Percentiles rank a stretch among this genome's conserved stretches.
These are phyloP conservation scores for Apodemia mormo DNA, from an alignment of 2,888 invertebrate genomes.

Conservation along the genomic window DNA sequence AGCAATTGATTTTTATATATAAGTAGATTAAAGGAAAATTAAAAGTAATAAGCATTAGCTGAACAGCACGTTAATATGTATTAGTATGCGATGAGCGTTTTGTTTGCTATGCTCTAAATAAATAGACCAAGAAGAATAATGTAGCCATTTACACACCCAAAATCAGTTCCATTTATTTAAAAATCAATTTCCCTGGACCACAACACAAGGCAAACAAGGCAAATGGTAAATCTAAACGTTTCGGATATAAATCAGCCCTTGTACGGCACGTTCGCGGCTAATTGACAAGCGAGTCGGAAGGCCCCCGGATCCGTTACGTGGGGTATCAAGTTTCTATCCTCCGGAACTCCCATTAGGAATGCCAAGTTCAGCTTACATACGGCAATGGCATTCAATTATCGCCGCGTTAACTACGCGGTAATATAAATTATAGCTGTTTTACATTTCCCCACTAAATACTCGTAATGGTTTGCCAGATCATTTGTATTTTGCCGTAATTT, in stretches of 20 bases:
- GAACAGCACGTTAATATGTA: too few species aligned
- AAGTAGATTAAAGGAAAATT: too few species aligned
- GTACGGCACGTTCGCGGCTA: slow-evolving; percentile 29
- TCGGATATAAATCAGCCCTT: slow-evolving; percentile 35
- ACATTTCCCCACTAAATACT: not conserved
- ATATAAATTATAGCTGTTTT: slow-evolving; percentile 6
- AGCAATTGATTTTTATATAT: too few species aligned
- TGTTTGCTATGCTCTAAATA: too few species aligned
- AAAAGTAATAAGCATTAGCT: too few species aligned
- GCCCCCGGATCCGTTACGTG: slow-evolving; percentile 36
- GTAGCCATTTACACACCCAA: too few species aligned
- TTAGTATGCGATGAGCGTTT: too few species aligned
- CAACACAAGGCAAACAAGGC: not conserved
- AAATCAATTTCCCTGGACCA: not conserved
- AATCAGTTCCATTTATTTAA: not conserved
- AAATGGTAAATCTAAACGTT: slow-evolving; percentile 22
- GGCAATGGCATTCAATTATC: slow-evolving; percentile 31
- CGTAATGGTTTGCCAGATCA: not conserved
- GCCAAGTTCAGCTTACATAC: slow-evolving; percentile 38
- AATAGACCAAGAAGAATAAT: too few species aligned
- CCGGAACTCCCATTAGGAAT: slow-evolving; percentile 44
- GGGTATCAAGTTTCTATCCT: slow-evolving; percentile 48
- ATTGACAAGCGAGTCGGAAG: slow-evolving; percentile 39
- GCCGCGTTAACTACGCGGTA: slow-evolving; percentile 10
- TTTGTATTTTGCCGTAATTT: slow-evolving; percentile 4